These are phyloP conservation scores for Acanthochromis polyacanthus DNA, from an alignment of 2,113 vertebrate genomes.

Conservation along the genomic window DNA sequence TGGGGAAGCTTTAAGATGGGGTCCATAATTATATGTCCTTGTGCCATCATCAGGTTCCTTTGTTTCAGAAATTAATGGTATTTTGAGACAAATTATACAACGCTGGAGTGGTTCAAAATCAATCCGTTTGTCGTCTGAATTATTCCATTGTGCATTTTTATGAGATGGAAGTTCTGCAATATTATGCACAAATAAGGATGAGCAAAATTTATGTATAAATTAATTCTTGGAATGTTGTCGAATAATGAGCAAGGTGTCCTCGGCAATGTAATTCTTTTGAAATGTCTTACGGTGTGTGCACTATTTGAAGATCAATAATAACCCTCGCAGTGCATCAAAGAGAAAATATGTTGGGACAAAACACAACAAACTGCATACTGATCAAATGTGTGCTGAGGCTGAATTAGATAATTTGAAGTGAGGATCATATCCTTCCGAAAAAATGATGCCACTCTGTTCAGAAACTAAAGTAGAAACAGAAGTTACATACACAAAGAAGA, in stretches of 20 bases:
- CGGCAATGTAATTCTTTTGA: conserved; percentile 50
- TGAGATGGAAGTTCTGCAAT: conserved; percentile 53
- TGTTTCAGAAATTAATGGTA: conserved; percentile 15
- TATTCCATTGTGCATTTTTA: too few species aligned
- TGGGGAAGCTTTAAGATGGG: conserved; percentile 67
- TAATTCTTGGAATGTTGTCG: conserved; percentile 66
- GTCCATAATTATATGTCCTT: conserved; percentile 71
- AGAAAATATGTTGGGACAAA: conserved; percentile 35
- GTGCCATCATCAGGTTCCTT: conserved; percentile 48
- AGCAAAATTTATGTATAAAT: conserved; percentile 51
- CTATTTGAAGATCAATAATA: conserved; percentile 39
- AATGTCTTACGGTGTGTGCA: conserved; percentile 27
- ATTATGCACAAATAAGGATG: conserved; percentile 65
- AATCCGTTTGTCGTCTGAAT: not conserved
- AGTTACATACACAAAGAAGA: conserved; percentile 58
- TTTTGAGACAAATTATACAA: conserved; percentile 34
- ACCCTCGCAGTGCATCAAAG: conserved; percentile 3
- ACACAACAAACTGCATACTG: conserved; percentile 27
- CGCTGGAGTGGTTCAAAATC: not conserved
- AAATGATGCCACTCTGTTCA: conserved; percentile 43
- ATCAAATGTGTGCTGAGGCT: conserved; percentile 21
- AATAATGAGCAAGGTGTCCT: conserved; percentile 65
- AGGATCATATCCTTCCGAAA: conserved; percentile 34
- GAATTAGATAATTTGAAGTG: conserved; percentile 38
- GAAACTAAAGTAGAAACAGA: conserved; percentile 53